Evolutionary conservation across 2,888 invertebrate genomes (phyloP), one percentile per base, ranked within the genome.

Genomic region (Agrilus cyanescens): DNA sequence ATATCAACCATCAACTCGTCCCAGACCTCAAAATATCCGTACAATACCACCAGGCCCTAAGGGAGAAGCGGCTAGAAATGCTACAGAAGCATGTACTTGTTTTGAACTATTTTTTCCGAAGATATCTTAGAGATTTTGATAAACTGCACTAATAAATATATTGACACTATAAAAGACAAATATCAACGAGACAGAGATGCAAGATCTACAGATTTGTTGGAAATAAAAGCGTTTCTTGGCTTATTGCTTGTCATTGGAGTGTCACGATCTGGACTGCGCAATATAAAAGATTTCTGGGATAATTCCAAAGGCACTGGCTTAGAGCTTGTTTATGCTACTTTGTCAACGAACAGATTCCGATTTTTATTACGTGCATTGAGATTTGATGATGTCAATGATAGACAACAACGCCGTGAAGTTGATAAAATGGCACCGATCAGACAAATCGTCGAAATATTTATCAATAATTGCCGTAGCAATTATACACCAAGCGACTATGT

Each of bases 161-260:
- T 30, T 10, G 31, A 30, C 31, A 30, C 31, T 30, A 30, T 30
- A 30, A 30, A 30, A 30, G 31, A 30, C 31, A 30, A 30, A 30
- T 30, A 30, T 30, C 31, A 30, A 30, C 8, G 31, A 30, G 31
- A 30, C 31, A 12, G 12, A 30, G 45, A 50, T 44, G 46, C 44
- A 29, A 43, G 25, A 14, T 41, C 34, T 14, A 55, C 52, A 16
- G 48, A 53, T 51, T 33, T 41, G 29, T 46, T 41, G 36, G 50
- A 56, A 48, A 33, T 52, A 16, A 50, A 47, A 37, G 49, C 47
- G 31, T 49, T 54, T 33, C 53, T 54, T 46, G 50, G 53, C 12
- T 40, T 54, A 32, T 41, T 57, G 18, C 54, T 54, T 39, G 42
- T 54, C 16, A 43, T 50, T 36, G 54, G 53, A 32, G 44, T 45